phyloP scores from a whole-genome alignment of 2,888 invertebrate species.

The Neoascia interrupta region DNA sequence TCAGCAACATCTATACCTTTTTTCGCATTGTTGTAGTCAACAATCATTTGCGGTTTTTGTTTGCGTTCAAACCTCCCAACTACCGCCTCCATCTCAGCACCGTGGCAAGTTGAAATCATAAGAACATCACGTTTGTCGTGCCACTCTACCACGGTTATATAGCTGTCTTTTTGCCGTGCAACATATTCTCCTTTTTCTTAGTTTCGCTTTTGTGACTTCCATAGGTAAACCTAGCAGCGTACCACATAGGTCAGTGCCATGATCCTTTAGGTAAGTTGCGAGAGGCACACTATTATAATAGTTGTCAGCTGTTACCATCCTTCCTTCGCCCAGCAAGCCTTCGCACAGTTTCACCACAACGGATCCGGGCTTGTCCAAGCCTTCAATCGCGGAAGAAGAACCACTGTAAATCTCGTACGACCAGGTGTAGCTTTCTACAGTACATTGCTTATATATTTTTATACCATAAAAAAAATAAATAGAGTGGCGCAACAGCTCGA shows the following conservation, averaged over 20 bases:
- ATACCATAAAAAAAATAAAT: too few species aligned
- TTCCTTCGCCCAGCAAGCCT: neutral
- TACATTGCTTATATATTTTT: neutral
- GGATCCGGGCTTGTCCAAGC: neutral
- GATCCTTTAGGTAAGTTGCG: neutral
- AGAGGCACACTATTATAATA: constrained; percentile 4
- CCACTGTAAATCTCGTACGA: neutral
- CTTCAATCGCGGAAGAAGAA: neutral
- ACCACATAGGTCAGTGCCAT: constrained; percentile 4
- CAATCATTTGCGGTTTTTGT: neutral
- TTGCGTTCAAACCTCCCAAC: neutral
- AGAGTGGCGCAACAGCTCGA: too few species aligned
- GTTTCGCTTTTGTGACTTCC: neutral
- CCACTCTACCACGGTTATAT: neutral
- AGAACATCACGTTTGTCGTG: neutral
- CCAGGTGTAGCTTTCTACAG: constrained; percentile 3
- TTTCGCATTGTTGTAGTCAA: neutral
- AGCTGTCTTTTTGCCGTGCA: neutral
- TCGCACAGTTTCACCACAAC: neutral
- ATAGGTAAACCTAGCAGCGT: neutral
- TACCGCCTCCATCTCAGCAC: neutral
- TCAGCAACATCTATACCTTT: neutral
- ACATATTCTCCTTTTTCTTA: constrained; percentile 2
- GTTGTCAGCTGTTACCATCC: neutral
- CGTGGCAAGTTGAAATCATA: neutral